A percentile compares a stretch with the other conserved stretches of the same genome.
These are phyloP conservation scores for Meandrina meandrites DNA, from an alignment of 92 coral and sea anemone genomes.

Conservation along the genomic window DNA sequence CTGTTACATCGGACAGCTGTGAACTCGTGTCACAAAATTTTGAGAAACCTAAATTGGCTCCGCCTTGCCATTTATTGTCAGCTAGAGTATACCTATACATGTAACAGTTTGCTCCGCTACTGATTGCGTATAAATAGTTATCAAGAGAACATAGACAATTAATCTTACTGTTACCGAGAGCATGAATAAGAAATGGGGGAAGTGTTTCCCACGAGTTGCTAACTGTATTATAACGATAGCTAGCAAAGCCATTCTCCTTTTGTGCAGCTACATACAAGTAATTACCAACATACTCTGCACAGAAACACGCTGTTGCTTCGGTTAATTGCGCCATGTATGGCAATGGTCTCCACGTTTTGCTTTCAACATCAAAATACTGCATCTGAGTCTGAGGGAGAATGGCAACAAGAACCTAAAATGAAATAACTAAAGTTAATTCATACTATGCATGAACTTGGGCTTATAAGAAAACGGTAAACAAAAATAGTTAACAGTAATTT, in stretches of 20 bases:
- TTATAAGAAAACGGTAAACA: no score
- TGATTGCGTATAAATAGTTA: neutral
- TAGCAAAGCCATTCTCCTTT: neutral
- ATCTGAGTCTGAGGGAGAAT: neutral
- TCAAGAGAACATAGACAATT: neutral
- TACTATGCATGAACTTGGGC: no score
- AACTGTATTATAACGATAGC: neutral
- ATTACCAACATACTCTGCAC: constrained; percentile 22
- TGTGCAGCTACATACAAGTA: constrained; percentile 17
- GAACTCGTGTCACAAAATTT: neutral
- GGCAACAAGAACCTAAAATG: constrained; percentile 7
- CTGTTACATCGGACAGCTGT: neutral
- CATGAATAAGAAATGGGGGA: neutral
- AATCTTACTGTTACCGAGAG: neutral
- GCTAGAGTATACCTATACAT: neutral
- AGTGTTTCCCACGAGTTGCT: neutral
- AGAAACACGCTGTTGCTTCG: neutral
- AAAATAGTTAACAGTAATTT: no score
- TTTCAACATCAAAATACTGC: neutral
- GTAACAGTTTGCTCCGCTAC: neutral
- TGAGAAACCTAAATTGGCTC: neutral
- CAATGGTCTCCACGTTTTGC: neutral
- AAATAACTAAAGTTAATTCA: no score
- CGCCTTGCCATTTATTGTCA: constrained; percentile 4
- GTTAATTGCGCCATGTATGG: neutral